Evolutionary conservation across 2,888 invertebrate species (phyloP).

Genomic region (Agelastica alni): DNA sequence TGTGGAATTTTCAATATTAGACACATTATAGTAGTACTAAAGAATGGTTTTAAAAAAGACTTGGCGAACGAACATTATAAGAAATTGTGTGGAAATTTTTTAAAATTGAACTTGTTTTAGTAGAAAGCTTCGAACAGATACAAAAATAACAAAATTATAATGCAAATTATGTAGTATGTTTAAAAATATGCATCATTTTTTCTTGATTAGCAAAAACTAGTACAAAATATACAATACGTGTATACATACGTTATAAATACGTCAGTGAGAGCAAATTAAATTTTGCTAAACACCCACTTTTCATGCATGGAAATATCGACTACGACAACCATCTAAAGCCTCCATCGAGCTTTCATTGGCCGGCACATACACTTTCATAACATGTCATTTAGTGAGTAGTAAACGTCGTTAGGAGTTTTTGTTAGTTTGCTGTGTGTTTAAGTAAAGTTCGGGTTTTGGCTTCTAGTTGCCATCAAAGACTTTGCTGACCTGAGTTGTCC

Average conservation of each 20-base stretch:
- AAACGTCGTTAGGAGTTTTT: conserved; percentile 49
- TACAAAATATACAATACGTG: background rate
- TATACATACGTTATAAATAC: background rate
- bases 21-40: no score
- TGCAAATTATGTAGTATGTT: no score
- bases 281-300: conserved; percentile 15
- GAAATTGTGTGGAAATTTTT: no score
- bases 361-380: conserved; percentile 44
- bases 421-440: conserved; percentile 32
- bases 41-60: no score
- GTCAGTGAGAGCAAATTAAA: background rate
- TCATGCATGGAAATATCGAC: background rate
- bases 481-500: conserved; percentile 14
- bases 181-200: no score
- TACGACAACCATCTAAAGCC: conserved; percentile 7
- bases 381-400: conserved; percentile 43
- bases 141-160: no score
- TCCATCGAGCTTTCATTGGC: background rate
- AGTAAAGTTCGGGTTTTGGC: conserved; percentile 42
- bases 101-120: no score
- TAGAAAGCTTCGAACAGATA: no score
- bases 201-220: no score
- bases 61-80: no score
- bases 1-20: no score
- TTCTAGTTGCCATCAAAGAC: conserved; percentile 44